Percentiles rank a stretch among this genome's conserved stretches.
phyloP scores from a whole-genome alignment of 2,888 invertebrate species.

The Electrophaes corylata region DNA sequence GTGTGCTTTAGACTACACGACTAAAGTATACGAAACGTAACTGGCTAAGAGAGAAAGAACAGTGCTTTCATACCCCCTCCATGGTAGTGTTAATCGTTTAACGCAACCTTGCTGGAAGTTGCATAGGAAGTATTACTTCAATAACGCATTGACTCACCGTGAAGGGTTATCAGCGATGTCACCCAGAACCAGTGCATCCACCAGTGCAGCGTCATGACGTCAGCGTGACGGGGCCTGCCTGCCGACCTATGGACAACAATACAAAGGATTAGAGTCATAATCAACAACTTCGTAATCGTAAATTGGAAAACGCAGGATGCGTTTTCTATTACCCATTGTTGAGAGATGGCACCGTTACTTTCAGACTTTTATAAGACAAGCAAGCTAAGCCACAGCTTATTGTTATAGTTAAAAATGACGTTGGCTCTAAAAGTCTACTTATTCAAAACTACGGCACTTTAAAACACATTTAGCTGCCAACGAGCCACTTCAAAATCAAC shows the following conservation, averaged over 20 bases:
- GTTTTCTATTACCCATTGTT: too few species aligned
- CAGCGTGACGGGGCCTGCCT: conserved; percentile 53
- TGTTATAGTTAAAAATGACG: neutral
- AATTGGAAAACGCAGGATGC: too few species aligned
- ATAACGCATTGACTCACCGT: conserved; percentile 44
- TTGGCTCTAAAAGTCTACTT: neutral
- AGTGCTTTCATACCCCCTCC: too few species aligned
- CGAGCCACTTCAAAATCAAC: conserved; percentile 6
- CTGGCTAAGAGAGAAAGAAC: too few species aligned
- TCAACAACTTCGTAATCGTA: neutral
- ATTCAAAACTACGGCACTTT: neutral
- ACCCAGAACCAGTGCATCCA: conserved; percentile 96
- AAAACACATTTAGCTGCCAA: conserved; percentile 5
- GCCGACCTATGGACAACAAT: conserved; percentile 55
- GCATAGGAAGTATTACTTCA: too few species aligned
- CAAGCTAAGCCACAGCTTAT: neutral
- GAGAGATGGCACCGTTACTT: too few species aligned
- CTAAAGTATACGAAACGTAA: neutral
- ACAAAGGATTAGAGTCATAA: neutral
- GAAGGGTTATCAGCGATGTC: conserved; percentile 82
- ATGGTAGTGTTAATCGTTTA: too few species aligned
- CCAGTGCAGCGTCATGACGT: conserved; percentile 93
- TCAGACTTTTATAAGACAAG: too few species aligned
- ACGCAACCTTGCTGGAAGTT: too few species aligned
- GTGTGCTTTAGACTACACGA: too few species aligned